A percentile compares a stretch with the other conserved stretches of the same genome.
Conservation (phyloP, 2,888 invertebrate species). For the Trachelus tabidus region DNA sequence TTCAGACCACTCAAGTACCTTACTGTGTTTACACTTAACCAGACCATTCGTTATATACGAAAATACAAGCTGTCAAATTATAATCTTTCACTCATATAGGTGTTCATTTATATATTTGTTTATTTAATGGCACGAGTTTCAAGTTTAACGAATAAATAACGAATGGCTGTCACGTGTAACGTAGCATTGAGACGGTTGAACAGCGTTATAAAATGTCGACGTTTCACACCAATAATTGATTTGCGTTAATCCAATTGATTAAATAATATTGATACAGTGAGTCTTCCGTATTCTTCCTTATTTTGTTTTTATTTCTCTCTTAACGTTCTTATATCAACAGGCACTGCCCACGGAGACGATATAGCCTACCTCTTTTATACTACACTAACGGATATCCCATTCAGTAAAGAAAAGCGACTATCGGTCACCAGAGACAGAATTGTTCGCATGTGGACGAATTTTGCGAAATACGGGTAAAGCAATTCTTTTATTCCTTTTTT, state of each 20-base stretch:
- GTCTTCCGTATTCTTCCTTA: not conserved
- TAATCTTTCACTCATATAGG: not conserved
- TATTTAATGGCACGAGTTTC: not conserved
- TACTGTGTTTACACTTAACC: not conserved
- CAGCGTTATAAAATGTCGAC: not conserved
- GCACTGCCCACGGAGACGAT: slow-evolving; percentile 73
- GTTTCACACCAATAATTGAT: not conserved
- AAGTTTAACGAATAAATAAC: not conserved
- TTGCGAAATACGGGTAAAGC: slow-evolving; percentile 64
- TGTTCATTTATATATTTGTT: not conserved
- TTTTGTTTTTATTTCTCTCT: not conserved
- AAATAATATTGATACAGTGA: not conserved
- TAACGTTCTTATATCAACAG: slow-evolving; percentile 39
- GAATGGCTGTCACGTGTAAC: not conserved
- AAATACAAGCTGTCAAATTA: not conserved
- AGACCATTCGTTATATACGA: not conserved
- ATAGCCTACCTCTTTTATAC: slow-evolving; percentile 70
- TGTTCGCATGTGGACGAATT: slow-evolving; percentile 74
- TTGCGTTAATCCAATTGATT: not conserved
- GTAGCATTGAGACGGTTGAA: not conserved
- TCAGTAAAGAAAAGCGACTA: slow-evolving; percentile 52
- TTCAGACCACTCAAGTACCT: not conserved
- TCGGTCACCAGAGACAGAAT: slow-evolving; percentile 65
- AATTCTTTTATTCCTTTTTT: not conserved
- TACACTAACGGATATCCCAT: slow-evolving; percentile 25